phyloP scores from a whole-genome alignment of 2,797 vertebrate species.

The Takifugu rubripes region DNA sequence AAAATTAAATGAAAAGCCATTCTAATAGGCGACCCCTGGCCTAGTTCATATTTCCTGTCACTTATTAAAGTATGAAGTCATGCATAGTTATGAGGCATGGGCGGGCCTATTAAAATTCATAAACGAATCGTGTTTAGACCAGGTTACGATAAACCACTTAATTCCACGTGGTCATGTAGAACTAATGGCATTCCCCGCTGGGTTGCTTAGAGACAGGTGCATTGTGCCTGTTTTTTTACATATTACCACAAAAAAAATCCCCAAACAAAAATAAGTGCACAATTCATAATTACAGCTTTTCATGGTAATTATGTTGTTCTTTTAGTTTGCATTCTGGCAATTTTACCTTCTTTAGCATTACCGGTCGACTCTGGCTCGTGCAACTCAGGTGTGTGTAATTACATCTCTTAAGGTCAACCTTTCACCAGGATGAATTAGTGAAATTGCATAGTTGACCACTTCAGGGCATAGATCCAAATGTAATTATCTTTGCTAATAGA shows the following conservation, averaged over 20 bases:
- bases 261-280: constrained; percentile 4
- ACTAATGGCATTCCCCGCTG: constrained; percentile 61
- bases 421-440: constrained; percentile 84
- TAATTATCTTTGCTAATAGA: constrained; percentile 83
- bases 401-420: constrained; percentile 85
- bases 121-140: constrained; percentile 94
- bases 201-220: constrained; percentile 48
- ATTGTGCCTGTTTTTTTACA: constrained; percentile 19
- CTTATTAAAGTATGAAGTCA: constrained; percentile 97
- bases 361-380: constrained; percentile 74
- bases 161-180: constrained; percentile 76
- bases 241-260: neutral
- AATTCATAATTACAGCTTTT: constrained; percentile 11
- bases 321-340: constrained; percentile 67
- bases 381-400: constrained; percentile 83
- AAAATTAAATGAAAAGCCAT: constrained; percentile 99
- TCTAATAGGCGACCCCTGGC: constrained; percentile 98
- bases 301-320: constrained; percentile 73
- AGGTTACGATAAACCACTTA: constrained; percentile 70
- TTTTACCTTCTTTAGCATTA: constrained; percentile 76
- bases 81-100: constrained; percentile 98
- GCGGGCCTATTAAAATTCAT: constrained; percentile 94
- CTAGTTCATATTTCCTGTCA: constrained; percentile 99
- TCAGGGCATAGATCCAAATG: constrained; percentile 77
- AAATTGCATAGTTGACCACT: constrained; percentile 85